A percentile compares a stretch with the other conserved stretches of the same genome.
Conservation (phyloP, 2,797 vertebrate genomes). For the Antennarius maculatus region DNA sequence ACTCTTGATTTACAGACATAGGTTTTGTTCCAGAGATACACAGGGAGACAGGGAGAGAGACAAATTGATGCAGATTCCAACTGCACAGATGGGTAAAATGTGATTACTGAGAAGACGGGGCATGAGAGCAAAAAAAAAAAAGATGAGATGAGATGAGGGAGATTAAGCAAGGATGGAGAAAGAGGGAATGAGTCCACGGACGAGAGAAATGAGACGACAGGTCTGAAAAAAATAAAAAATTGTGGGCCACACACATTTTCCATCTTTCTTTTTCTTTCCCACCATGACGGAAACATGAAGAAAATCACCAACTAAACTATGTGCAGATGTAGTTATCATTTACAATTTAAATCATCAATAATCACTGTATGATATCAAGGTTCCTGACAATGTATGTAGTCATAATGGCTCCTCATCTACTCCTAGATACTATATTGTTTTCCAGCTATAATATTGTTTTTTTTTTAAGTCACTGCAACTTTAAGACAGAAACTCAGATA, state of each 20-base stretch:
- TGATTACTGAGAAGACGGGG: slow-evolving; percentile 19
- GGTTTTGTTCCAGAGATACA: slow-evolving; percentile 23
- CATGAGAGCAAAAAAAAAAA: neutral
- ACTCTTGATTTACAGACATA: slow-evolving; percentile 35
- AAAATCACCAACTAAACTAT: slow-evolving; percentile 38
- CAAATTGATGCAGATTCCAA: slow-evolving; percentile 30
- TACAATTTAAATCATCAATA: slow-evolving; percentile 40
- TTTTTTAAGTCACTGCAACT: slow-evolving; percentile 25
- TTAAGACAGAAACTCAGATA: slow-evolving; percentile 15
- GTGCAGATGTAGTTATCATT: slow-evolving; percentile 58
- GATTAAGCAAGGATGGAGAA: slow-evolving; percentile 25
- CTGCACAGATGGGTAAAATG: neutral
- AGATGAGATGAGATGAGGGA: slow-evolving; percentile 21
- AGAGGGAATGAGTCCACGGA: slow-evolving; percentile 23
- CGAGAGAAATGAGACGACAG: slow-evolving; percentile 40
- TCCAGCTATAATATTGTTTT: slow-evolving; percentile 26
- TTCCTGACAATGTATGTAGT: slow-evolving; percentile 34
- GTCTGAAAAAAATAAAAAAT: slow-evolving; percentile 59
- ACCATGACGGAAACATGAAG: slow-evolving; percentile 27
- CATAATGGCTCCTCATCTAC: slow-evolving; percentile 27
- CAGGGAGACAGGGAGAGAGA: slow-evolving; percentile 17
- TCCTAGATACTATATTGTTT: slow-evolving; percentile 31
- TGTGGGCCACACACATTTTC: slow-evolving; percentile 51
- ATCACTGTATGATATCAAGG: slow-evolving; percentile 24
- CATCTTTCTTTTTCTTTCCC: slow-evolving; percentile 40